phyloP scores from a whole-genome alignment of 2,113 vertebrate genomes.

The Columba livia region DNA sequence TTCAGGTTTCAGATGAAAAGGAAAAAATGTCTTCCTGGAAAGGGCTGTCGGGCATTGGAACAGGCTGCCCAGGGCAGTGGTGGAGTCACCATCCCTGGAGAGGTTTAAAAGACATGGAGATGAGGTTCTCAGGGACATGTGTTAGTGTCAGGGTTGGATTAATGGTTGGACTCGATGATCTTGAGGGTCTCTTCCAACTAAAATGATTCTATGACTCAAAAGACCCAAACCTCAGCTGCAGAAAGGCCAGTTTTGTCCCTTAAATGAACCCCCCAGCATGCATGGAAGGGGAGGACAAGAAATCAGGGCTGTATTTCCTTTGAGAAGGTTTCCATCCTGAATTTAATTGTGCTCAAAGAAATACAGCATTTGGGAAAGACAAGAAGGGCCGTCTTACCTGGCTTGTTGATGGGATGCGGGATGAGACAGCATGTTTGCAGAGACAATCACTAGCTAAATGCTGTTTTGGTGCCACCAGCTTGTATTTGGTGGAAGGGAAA shows the following conservation, averaged over 20 bases:
- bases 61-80: too few species aligned
- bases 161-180: too few species aligned
- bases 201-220: too few species aligned
- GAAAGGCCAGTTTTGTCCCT: neutral
- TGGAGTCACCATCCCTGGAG: too few species aligned
- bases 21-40: too few species aligned
- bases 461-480: neutral
- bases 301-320: neutral
- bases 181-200: too few species aligned
- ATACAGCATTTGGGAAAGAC: neutral
- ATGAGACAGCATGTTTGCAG: neutral
- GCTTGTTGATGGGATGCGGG: rapidly evolving
- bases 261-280: neutral
- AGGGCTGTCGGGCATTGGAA: too few species aligned
- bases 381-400: neutral
- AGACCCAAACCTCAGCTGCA: neutral
- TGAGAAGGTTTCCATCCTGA: neutral
- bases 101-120: too few species aligned
- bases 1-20: neutral
- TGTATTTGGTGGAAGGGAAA: neutral
- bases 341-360: neutral
- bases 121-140: too few species aligned
- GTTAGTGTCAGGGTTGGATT: too few species aligned
- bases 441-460: neutral
- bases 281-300: neutral